A percentile compares a stretch with the other conserved stretches of the same genome.
Evolutionary conservation across 2,888 invertebrate species (phyloP).

Genomic region (Agriopis aurantiaria): DNA sequence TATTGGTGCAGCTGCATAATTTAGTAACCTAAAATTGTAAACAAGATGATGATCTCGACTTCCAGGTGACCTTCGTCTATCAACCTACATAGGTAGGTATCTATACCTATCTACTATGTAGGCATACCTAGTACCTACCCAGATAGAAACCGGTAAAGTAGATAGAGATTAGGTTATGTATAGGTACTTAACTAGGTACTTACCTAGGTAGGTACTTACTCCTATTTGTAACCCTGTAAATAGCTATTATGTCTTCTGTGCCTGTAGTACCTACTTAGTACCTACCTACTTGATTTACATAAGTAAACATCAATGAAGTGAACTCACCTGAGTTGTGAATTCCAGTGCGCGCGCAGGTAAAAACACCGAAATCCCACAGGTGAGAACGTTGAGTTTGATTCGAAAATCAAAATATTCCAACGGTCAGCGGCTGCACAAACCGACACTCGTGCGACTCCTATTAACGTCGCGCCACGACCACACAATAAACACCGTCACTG

Average conservation of each 20-base stretch:
- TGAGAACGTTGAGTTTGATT: conserved; percentile 77
- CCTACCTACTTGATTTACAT: too few species aligned
- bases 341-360: conserved; percentile 83
- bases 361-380: conserved; percentile 83
- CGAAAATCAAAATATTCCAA: conserved; percentile 63
- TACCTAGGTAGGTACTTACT: too few species aligned
- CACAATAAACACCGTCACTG: conserved; percentile 67
- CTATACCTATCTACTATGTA: background rate
- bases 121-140: background rate
- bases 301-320: conserved; percentile 31
- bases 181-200: background rate
- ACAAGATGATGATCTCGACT: conserved; percentile 12
- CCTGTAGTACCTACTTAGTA: too few species aligned
- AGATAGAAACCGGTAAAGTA: too few species aligned
- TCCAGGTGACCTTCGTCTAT: conserved; percentile 32
- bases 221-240: too few species aligned
- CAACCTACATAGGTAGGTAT: conserved; percentile 8
- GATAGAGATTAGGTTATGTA: background rate
- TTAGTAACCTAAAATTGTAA: background rate
- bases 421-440: conserved; percentile 50
- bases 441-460: conserved; percentile 66
- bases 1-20: background rate
- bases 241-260: too few species aligned
- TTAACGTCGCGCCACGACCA: conserved; percentile 69
- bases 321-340: conserved; percentile 75